phyloP scores from a whole-genome alignment of 2,888 invertebrate species.

The Tiphia femorata region DNA sequence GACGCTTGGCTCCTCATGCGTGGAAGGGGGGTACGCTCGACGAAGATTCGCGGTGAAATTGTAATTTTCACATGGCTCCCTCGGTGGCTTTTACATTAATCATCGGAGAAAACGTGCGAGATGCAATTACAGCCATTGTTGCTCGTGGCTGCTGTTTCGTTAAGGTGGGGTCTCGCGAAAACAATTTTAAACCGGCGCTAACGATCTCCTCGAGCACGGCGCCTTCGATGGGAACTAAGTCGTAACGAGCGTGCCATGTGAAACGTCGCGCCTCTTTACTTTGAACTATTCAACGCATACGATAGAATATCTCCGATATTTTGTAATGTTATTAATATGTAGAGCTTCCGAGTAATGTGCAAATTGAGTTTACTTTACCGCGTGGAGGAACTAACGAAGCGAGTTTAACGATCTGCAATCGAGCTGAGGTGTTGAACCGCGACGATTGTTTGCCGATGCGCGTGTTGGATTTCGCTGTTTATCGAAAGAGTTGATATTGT shows the following conservation, averaged over 20 bases:
- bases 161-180: slow-evolving; percentile 14
- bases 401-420: neutral
- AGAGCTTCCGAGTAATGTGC: neutral
- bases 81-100: slow-evolving; percentile 45
- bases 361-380: neutral
- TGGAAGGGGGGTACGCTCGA: slow-evolving; percentile 28
- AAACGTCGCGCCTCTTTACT: too few relatives aligned
- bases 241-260: too few relatives aligned
- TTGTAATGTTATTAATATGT: neutral
- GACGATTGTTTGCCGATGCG: too few relatives aligned
- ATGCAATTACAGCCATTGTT: slow-evolving; percentile 41
- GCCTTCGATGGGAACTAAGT: too few relatives aligned
- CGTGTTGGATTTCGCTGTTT: too few relatives aligned
- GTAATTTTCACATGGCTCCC: slow-evolving; percentile 32
- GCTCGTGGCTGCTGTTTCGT: slow-evolving; percentile 10
- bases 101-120: slow-evolving; percentile 51
- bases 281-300: too few relatives aligned
- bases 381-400: neutral
- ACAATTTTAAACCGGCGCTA: neutral
- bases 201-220: neutral
- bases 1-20: slow-evolving; percentile 60
- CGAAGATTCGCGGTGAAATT: slow-evolving; percentile 56
- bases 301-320: too few relatives aligned
- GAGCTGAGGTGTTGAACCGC: neutral
- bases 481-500: too few relatives aligned